Conservation (phyloP, 1,140 invertebrate genomes). For the Diprion similis region DNA sequence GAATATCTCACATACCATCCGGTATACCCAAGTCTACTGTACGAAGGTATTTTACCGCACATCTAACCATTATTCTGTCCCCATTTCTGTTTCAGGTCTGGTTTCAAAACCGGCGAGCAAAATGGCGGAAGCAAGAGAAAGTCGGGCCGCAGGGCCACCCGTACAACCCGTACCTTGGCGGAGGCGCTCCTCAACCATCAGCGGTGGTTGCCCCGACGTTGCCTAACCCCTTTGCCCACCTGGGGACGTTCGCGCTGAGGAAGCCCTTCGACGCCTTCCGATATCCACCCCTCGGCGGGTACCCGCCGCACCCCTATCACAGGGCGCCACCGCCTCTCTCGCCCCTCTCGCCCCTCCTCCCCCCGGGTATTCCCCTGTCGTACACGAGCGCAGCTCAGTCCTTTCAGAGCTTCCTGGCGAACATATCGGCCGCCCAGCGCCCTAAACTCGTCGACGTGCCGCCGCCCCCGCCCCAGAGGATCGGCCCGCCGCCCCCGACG, state of each 20-base stretch:
- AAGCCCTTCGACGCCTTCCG: slow-evolving; percentile 84
- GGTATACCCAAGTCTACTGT: too few species aligned
- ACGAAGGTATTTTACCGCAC: background rate
- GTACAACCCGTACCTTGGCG: slow-evolving; percentile 83
- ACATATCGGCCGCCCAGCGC: slow-evolving; percentile 75
- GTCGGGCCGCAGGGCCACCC: slow-evolving; percentile 90
- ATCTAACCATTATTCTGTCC: slow-evolving; percentile 4
- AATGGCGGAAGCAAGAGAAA: slow-evolving; percentile 93
- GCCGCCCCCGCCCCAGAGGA: slow-evolving; percentile 53
- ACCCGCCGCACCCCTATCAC: slow-evolving; percentile 65
- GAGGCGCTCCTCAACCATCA: slow-evolving; percentile 63
- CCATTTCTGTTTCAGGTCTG: slow-evolving; percentile 78
- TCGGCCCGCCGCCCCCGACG: slow-evolving; percentile 46
- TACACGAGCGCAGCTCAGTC: slow-evolving; percentile 73
- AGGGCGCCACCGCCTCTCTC: slow-evolving; percentile 63
- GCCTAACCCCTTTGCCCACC: slow-evolving; percentile 79
- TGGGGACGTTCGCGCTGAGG: slow-evolving; percentile 73
- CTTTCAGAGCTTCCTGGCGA: slow-evolving; percentile 84
- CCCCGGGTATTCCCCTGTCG: slow-evolving; percentile 71
- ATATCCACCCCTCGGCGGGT: slow-evolving; percentile 64
- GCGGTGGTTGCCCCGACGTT: slow-evolving; percentile 74
- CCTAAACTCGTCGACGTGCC: slow-evolving; percentile 52
- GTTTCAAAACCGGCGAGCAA: slow-evolving; percentile 92
- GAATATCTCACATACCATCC: too few species aligned
- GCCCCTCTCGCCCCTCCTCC: slow-evolving; percentile 61